phyloP scores from a whole-genome alignment of 2,797 vertebrate species.

The Argentina silus region DNA sequence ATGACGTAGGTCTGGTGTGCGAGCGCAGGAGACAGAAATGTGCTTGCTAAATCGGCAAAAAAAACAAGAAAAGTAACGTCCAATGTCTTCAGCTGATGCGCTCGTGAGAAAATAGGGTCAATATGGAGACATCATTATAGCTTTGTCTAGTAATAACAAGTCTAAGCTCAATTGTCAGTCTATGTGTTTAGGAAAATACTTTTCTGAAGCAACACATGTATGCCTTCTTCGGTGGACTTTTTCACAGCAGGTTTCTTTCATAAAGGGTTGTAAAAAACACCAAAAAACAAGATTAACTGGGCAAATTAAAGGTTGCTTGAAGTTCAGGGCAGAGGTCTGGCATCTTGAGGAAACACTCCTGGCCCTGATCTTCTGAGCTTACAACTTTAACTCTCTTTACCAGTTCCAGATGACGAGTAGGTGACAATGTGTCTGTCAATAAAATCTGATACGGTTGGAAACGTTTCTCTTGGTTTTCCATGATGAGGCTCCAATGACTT shows the following conservation, averaged over 20 bases:
- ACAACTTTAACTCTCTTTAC: neutral
- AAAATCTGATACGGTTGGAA: conserved; percentile 52
- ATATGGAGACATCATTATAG: too few species aligned
- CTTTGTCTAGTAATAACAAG: too few species aligned
- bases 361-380: conserved; percentile 1
- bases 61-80: too few species aligned
- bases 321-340: neutral
- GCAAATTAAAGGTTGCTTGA: neutral
- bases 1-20: too few species aligned
- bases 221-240: neutral
- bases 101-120: too few species aligned
- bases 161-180: too few species aligned
- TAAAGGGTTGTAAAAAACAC: neutral
- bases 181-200: neutral
- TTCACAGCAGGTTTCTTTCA: neutral
- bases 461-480: conserved; percentile 43
- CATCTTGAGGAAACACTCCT: neutral
- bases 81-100: too few species aligned
- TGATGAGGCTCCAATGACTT: conserved; percentile 52
- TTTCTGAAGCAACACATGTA: neutral
- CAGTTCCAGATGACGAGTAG: conserved; percentile 21
- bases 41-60: too few species aligned
- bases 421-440: conserved; percentile 46
- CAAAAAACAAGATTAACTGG: neutral
- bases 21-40: too few species aligned